These are phyloP conservation scores for Vanessa atalanta DNA, from an alignment of 1,140 invertebrate genomes.

Conservation along the genomic window DNA sequence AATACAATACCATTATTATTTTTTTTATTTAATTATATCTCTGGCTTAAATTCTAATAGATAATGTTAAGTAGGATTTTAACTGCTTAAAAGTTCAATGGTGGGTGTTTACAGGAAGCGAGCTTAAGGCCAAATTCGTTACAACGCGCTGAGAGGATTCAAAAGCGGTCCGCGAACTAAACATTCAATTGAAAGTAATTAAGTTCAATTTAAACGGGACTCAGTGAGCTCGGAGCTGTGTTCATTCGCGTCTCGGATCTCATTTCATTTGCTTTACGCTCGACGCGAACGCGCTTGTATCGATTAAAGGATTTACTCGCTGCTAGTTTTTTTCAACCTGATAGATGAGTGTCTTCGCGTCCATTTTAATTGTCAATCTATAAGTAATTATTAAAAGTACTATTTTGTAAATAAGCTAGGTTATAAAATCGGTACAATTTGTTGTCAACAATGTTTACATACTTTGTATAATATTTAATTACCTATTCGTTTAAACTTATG, in stretches of 20 bases:
- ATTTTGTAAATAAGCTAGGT: too few relatives aligned
- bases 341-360: neutral
- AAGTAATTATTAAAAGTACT: neutral
- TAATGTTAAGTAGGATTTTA: too few relatives aligned
- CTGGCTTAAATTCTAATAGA: too few relatives aligned
- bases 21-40: too few relatives aligned
- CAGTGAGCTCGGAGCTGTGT: constrained; percentile 7
- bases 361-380: neutral
- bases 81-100: too few relatives aligned
- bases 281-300: constrained; percentile 15
- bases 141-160: constrained; percentile 17
- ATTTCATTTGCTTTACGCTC: constrained; percentile 27
- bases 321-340: neutral
- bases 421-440: too few relatives aligned
- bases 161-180: constrained; percentile 23
- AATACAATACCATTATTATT: too few relatives aligned
- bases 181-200: constrained; percentile 34
- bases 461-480: too few relatives aligned
- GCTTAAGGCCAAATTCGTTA: neutral
- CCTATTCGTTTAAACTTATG: too few relatives aligned
- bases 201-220: constrained; percentile 20
- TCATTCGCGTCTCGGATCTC: constrained; percentile 17
- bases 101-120: neutral
- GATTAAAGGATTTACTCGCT: constrained; percentile 24
- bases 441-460: too few relatives aligned